These are phyloP conservation scores for Drosophila busckii DNA, from an alignment of 1,140 invertebrate species.

Conservation along the genomic window DNA sequence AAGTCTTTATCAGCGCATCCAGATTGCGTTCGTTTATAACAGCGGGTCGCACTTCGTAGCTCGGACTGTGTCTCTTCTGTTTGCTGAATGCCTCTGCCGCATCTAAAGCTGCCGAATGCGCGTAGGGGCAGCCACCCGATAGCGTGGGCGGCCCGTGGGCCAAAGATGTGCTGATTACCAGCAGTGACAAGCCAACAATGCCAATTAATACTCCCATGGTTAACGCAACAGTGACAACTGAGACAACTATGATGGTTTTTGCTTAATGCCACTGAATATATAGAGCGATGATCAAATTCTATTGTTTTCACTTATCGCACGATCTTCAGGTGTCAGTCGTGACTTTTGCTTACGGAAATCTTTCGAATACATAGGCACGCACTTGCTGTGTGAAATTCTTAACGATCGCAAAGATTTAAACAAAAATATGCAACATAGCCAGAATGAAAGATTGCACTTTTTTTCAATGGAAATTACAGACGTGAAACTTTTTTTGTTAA, in stretches of 20 bases:
- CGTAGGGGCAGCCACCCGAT: constrained; percentile 34
- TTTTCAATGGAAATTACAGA: too few species aligned
- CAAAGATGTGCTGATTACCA: background rate
- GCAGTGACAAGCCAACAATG: constrained; percentile 2
- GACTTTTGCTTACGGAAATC: constrained; percentile 30
- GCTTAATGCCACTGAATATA: constrained; percentile 19
- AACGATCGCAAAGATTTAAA: constrained; percentile 52
- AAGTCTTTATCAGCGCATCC: constrained; percentile 37
- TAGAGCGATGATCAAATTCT: constrained; percentile 16
- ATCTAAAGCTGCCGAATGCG: background rate
- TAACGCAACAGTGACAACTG: constrained; percentile 3
- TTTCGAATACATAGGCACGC: constrained; percentile 29
- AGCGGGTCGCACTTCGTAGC: constrained; percentile 23
- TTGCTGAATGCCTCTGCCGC: background rate
- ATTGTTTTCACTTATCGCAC: constrained; percentile 32
- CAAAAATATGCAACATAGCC: constrained; percentile 15
- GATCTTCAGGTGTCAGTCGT: constrained; percentile 34
- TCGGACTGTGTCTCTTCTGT: constrained; percentile 19
- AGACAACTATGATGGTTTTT: constrained; percentile 27
- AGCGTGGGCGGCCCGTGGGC: background rate
- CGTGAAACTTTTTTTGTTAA: too few species aligned
- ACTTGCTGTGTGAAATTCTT: constrained; percentile 34
- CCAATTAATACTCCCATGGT: constrained; percentile 18
- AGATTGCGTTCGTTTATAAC: constrained; percentile 31
- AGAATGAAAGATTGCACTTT: constrained; percentile 3